These are phyloP conservation scores for Himalopsyche japonica DNA, from an alignment of 2,888 invertebrate species.

Conservation along the genomic window DNA sequence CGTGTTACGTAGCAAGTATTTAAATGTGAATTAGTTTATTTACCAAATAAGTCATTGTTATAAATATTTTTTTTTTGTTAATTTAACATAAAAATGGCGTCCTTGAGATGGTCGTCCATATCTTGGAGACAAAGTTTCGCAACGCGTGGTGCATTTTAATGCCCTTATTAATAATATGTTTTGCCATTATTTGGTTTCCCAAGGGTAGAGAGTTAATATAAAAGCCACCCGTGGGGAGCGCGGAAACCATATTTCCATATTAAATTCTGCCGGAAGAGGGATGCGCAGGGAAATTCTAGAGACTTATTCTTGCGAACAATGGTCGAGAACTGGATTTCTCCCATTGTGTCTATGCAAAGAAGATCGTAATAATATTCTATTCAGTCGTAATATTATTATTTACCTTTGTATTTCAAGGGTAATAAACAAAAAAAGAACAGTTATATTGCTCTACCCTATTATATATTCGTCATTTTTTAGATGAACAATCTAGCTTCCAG, in stretches of 20 bases:
- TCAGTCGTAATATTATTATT: background rate
- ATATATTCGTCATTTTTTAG: too few species aligned
- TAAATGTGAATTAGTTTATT: too few species aligned
- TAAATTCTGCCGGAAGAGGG: constrained; percentile 1
- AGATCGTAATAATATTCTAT: background rate
- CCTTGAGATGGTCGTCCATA: background rate
- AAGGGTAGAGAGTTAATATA: background rate
- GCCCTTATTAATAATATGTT: background rate
- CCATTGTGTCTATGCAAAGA: background rate
- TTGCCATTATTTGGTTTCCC: background rate
- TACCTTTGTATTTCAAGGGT: background rate
- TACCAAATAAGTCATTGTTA: too few species aligned
- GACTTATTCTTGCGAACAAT: background rate
- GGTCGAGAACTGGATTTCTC: background rate
- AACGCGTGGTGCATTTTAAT: background rate
- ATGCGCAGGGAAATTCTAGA: background rate
- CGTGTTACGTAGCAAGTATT: too few species aligned
- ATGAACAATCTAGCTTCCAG: too few species aligned
- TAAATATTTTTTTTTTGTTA: too few species aligned
- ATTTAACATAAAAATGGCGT: too few species aligned
- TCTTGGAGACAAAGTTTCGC: background rate
- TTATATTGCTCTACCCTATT: too few species aligned
- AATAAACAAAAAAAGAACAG: background rate
- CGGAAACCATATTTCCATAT: constrained; percentile 32
- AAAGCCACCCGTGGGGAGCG: constrained; percentile 2